Percentiles rank a stretch among this genome's conserved stretches.
These are phyloP conservation scores for Gadopsis bispinosus DNA, from an alignment of 2,797 vertebrate genomes.

Conservation along the genomic window DNA sequence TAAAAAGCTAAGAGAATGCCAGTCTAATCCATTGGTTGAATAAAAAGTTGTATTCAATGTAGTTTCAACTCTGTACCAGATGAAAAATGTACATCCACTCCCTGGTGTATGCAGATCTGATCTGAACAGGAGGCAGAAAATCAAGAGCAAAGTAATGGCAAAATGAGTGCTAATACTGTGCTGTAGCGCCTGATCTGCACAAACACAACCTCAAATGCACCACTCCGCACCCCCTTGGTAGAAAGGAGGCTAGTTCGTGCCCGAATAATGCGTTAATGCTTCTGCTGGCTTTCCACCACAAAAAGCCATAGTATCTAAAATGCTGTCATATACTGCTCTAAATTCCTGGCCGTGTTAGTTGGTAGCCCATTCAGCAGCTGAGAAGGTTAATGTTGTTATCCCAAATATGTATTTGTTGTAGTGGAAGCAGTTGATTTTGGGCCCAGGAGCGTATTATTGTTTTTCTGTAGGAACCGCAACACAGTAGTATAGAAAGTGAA, in stretches of 20 bases:
- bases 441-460: background rate
- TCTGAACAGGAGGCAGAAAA: slow-evolving; percentile 7
- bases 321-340: background rate
- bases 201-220: background rate
- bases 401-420: slow-evolving; percentile 12
- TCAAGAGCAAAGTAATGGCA: background rate
- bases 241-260: background rate
- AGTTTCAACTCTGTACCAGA: background rate
- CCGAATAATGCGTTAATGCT: slow-evolving; percentile 7
- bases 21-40: background rate
- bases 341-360: background rate
- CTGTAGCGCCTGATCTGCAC: background rate
- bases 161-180: background rate
- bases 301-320: background rate
- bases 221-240: background rate
- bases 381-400: background rate
- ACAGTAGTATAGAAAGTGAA: slow-evolving; percentile 3
- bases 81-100: background rate
- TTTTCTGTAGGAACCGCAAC: slow-evolving; percentile 1
- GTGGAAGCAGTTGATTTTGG: slow-evolving; percentile 10
- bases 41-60: background rate
- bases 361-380: background rate
- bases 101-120: background rate
- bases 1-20: background rate
- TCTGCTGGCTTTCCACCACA: background rate